Evolutionary conservation across 2,888 invertebrate species (phyloP).

Genomic region (Brachypalpus laphriformis): DNA sequence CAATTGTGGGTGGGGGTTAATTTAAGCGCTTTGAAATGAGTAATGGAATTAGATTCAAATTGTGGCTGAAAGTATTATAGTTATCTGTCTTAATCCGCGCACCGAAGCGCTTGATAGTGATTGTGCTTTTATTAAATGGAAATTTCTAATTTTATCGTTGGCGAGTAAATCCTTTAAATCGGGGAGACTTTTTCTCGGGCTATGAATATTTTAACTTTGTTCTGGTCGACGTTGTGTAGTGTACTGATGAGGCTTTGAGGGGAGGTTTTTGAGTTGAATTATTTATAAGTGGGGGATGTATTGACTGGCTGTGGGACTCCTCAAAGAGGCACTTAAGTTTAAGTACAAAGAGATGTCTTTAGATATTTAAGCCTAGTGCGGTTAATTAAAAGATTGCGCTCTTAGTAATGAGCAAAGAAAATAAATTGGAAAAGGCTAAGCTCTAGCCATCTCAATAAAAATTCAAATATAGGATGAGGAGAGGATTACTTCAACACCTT

Average conservation of each 20-base stretch:
- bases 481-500: too few species aligned
- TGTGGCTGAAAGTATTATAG: background rate
- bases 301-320: background rate
- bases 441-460: too few species aligned
- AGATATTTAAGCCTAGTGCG: background rate
- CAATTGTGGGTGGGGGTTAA: background rate
- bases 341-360: background rate
- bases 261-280: background rate
- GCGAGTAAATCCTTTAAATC: conserved; percentile 32
- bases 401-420: background rate
- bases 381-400: background rate
- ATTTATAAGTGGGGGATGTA: background rate
- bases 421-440: background rate
- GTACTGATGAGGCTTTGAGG: background rate
- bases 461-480: too few species aligned
- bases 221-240: background rate
- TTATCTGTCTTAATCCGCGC: conserved; percentile 17
- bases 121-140: conserved; percentile 23
- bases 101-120: background rate
- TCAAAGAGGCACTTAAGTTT: background rate
- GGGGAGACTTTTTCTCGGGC: background rate
- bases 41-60: conserved; percentile 26
- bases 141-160: conserved; percentile 34
- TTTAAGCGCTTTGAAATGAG: conserved; percentile 15
- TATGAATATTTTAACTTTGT: conserved; percentile 30